These are phyloP conservation scores for Smittia aterrima DNA, from an alignment of 2,888 invertebrate genomes.

Conservation along the genomic window DNA sequence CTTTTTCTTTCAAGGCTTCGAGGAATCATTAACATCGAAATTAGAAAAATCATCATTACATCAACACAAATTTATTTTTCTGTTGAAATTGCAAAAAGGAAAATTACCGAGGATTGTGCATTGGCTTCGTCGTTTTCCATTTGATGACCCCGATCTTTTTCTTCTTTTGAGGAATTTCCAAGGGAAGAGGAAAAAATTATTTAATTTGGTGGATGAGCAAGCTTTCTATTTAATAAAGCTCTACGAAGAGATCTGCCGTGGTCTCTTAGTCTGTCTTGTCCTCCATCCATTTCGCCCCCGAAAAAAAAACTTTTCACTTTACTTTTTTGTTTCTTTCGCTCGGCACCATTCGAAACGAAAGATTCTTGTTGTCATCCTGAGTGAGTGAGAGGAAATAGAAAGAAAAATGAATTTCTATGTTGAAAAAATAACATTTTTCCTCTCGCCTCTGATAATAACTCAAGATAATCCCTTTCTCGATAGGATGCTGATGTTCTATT, in stretches of 20 bases:
- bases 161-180: not conserved
- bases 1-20: too few relatives aligned
- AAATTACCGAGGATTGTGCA: not conserved
- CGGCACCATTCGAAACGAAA: slow-evolving; percentile 1
- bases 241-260: not conserved
- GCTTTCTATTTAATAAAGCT: not conserved
- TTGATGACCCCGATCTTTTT: not conserved
- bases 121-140: not conserved
- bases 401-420: slow-evolving; percentile 25
- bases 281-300: too few relatives aligned
- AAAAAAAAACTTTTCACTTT: not conserved
- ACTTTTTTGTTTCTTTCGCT: not conserved
- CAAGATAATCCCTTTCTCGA: slow-evolving; percentile 39
- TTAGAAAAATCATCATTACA: slow-evolving; percentile 20
- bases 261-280: not conserved
- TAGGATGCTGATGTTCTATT: slow-evolving; percentile 31
- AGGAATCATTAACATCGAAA: slow-evolving; percentile 9
- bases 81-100: slow-evolving; percentile 5
- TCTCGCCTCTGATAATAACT: slow-evolving; percentile 16
- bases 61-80: not conserved
- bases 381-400: not conserved
- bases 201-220: not conserved
- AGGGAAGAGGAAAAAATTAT: not conserved
- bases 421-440: slow-evolving; percentile 6
- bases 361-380: slow-evolving; percentile 35